A percentile compares a stretch with the other conserved stretches of the same genome.
Conservation (phyloP, 2,888 invertebrate genomes). For the Rhingia campestris region DNA sequence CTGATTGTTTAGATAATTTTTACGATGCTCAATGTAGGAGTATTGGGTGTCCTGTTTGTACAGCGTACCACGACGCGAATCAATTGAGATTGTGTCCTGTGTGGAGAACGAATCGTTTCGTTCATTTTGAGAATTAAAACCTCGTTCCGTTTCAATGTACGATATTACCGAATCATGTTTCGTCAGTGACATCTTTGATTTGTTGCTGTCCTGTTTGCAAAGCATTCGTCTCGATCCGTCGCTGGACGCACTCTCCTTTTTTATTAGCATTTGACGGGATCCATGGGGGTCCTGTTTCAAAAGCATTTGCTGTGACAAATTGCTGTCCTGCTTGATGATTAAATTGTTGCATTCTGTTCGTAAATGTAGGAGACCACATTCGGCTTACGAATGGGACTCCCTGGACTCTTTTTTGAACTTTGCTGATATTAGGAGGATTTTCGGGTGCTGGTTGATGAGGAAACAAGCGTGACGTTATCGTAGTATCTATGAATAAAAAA, state of each 20-base stretch:
- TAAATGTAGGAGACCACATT: constrained; percentile 85
- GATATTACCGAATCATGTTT: constrained; percentile 83
- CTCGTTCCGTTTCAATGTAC: constrained; percentile 82
- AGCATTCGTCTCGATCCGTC: constrained; percentile 81
- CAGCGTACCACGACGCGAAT: constrained; percentile 79
- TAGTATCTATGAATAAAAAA: constrained; percentile 85
- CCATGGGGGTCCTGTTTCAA: constrained; percentile 83
- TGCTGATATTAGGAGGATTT: constrained; percentile 94
- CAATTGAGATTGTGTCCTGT: constrained; percentile 81
- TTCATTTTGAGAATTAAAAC: constrained; percentile 76
- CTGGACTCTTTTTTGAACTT: constrained; percentile 84
- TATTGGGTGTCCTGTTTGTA: constrained; percentile 78
- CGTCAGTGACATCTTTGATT: constrained; percentile 81
- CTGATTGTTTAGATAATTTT: constrained; percentile 73
- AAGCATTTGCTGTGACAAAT: constrained; percentile 82
- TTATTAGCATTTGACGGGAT: constrained; percentile 82
- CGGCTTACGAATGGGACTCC: constrained; percentile 84
- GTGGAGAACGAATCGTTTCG: constrained; percentile 78
- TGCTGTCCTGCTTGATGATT: constrained; percentile 82
- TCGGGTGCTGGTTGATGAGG: constrained; percentile 92
- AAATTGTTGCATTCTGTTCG: constrained; percentile 81
- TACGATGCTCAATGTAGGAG: constrained; percentile 77
- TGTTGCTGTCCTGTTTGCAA: constrained; percentile 82
- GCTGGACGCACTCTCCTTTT: constrained; percentile 82
- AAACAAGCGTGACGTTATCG: constrained; percentile 93